phyloP scores from a whole-genome alignment of 2,888 invertebrate species.

The Nomada fabriciana region DNA sequence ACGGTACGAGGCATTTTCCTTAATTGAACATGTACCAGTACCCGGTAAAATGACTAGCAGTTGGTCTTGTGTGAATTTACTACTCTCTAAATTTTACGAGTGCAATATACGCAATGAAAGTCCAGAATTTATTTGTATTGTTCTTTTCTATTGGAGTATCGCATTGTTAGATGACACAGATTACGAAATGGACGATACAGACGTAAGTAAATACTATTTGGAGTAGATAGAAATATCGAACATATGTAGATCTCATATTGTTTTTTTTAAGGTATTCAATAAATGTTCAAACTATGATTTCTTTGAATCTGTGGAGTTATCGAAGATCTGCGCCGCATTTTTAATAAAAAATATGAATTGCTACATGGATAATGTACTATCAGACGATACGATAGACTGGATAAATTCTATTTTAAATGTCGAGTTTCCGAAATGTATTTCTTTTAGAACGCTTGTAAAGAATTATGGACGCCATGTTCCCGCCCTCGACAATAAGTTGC shows the following conservation, averaged over 20 bases:
- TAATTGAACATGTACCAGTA: slow-evolving; percentile 65
- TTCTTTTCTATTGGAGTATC: slow-evolving; percentile 80
- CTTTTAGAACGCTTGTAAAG: slow-evolving; percentile 63
- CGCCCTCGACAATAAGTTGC: slow-evolving; percentile 52
- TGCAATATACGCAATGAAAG: slow-evolving; percentile 39
- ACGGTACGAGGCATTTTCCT: slow-evolving; percentile 69
- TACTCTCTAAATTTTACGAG: slow-evolving; percentile 75
- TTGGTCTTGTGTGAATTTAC: slow-evolving; percentile 54
- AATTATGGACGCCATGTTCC: slow-evolving; percentile 68
- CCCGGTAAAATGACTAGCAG: not conserved
- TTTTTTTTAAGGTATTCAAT: slow-evolving; percentile 77
- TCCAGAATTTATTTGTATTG: slow-evolving; percentile 67
- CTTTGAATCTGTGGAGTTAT: slow-evolving; percentile 77
- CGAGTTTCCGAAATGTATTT: slow-evolving; percentile 52
- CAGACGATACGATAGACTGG: slow-evolving; percentile 68
- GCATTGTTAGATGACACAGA: slow-evolving; percentile 73
- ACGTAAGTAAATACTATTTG: slow-evolving; percentile 72
- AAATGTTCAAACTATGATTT: slow-evolving; percentile 79
- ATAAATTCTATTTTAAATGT: slow-evolving; percentile 62
- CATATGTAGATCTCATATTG: slow-evolving; percentile 3
- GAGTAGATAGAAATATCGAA: not conserved
- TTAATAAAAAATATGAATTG: slow-evolving; percentile 38
- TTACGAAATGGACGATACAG: slow-evolving; percentile 81
- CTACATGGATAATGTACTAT: slow-evolving; percentile 58
- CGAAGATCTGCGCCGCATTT: slow-evolving; percentile 51